Evolutionary conservation across 2,113 vertebrate genomes (phyloP).

Genomic region (Acrocephalus kingi): DNA sequence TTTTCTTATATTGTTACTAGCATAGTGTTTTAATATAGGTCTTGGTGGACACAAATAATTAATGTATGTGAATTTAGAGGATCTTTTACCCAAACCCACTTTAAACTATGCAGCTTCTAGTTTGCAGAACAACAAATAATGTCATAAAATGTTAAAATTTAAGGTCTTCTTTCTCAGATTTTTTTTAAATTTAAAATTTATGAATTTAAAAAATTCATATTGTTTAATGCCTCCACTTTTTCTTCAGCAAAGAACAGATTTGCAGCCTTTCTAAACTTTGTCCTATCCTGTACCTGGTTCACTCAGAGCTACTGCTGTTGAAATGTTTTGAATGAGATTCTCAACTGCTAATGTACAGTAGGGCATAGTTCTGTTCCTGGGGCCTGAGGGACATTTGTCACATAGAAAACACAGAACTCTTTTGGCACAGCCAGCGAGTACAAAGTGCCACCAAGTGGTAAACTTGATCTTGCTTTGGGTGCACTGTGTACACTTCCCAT

Average conservation of each 20-base stretch:
- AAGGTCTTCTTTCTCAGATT: background rate
- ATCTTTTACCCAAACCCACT: background rate
- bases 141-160: background rate
- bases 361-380: background rate
- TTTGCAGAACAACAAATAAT: background rate
- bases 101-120: background rate
- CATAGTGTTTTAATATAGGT: background rate
- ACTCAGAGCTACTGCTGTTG: background rate
- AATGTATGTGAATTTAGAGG: background rate
- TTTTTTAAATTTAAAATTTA: too few species aligned
- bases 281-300: background rate
- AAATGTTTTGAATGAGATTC: background rate
- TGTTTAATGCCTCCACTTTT: background rate
- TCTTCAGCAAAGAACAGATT: background rate
- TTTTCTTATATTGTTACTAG: background rate
- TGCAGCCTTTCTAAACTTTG: background rate
- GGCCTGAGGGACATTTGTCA: too few species aligned
- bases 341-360: background rate
- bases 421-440: background rate
- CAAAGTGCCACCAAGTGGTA: conserved; percentile 21
- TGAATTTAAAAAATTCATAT: too few species aligned
- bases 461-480: background rate
- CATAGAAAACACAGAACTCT: background rate
- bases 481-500: background rate
- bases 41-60: background rate